Evolutionary conservation across 1,140 invertebrate species (phyloP).

Genomic region (Parasteatoda tepidariorum): DNA sequence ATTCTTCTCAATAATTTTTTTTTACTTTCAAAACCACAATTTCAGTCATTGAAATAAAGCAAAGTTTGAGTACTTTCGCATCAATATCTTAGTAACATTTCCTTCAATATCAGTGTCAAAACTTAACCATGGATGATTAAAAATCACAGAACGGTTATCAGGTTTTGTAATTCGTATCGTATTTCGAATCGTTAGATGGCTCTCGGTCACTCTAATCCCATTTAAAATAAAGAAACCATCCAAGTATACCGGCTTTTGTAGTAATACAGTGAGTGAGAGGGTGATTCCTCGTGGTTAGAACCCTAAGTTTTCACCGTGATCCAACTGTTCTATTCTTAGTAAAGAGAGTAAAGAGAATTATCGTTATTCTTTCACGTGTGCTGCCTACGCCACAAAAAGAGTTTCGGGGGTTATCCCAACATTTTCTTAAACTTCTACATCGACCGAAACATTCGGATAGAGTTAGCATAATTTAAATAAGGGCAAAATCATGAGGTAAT

Average conservation of each 20-base stretch:
- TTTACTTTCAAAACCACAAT: no score
- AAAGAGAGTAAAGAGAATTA: background rate
- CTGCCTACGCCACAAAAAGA: constrained; percentile 29
- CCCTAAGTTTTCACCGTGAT: background rate
- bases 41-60: no score
- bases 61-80: no score
- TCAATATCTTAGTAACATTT: background rate
- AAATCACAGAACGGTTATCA: no score
- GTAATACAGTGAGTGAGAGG: background rate
- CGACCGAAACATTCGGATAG: no score
- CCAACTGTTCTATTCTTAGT: constrained; percentile 23
- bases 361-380: background rate
- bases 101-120: background rate
- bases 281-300: constrained; percentile 20
- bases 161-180: constrained; percentile 10
- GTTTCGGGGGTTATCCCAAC: background rate
- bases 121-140: background rate
- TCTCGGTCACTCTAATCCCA: background rate
- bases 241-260: background rate
- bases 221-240: background rate
- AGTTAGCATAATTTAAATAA: no score
- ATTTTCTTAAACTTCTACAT: constrained; percentile 5
- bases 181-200: background rate
- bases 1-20: no score
- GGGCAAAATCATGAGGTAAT: no score